Conservation (phyloP, 1,140 invertebrate genomes). For the Aphelenchoides fujianensis region DNA sequence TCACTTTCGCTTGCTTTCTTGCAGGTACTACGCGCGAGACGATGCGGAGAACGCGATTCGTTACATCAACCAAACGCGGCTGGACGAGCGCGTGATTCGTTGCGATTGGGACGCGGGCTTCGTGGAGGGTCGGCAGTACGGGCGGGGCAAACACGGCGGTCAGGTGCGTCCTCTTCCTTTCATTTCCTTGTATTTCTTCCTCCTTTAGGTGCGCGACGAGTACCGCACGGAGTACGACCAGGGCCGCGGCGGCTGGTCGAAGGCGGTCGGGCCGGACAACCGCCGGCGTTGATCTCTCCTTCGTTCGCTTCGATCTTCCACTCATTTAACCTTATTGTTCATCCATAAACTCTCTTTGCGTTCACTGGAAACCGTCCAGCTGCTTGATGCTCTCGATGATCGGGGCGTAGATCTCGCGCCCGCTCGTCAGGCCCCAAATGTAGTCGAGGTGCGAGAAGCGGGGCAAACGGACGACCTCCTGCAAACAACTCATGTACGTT, state of each 20-base stretch:
- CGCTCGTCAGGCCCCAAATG: no score
- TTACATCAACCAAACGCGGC: conserved; percentile 90
- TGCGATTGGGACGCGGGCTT: conserved; percentile 99
- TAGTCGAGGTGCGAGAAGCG: no score
- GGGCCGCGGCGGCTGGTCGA: conserved; percentile 80
- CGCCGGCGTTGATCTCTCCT: background rate
- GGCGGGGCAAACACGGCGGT: conserved; percentile 93
- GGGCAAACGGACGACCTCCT: no score
- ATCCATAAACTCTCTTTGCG: no score
- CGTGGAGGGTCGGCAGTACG: conserved; percentile 94
- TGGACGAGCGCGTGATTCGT: conserved; percentile 93
- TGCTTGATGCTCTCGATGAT: no score
- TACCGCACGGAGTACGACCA: conserved; percentile 94
- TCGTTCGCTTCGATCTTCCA: no score
- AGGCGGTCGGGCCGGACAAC: conserved; percentile 20
- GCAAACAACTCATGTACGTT: no score
- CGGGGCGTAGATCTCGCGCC: no score
- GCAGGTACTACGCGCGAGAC: conserved; percentile 75
- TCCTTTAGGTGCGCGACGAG: conserved; percentile 87
- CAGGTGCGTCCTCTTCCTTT: conserved; percentile 71
- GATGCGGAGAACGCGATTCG: conserved; percentile 92
- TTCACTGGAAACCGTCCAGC: no score
- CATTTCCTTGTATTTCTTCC: conserved; percentile 16
- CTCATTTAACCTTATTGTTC: no score
- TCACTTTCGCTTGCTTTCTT: conserved; percentile 16